Conservation (phyloP, 2,888 invertebrate species). For the Iselma pallidipennis region DNA sequence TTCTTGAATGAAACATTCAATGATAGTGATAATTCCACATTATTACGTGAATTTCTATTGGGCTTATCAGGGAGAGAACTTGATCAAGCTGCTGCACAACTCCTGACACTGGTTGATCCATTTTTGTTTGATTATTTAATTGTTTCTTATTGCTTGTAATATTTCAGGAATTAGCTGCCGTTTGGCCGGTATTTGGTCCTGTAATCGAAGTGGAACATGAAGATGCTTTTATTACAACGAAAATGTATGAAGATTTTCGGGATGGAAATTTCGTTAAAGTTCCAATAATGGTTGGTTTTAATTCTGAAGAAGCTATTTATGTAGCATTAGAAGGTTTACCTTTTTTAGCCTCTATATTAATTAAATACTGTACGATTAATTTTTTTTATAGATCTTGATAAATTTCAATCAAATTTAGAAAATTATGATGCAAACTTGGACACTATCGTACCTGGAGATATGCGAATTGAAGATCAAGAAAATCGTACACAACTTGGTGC, state of each 20-base stretch:
- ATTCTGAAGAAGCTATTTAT: slow-evolving; percentile 31
- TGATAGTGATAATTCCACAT: slow-evolving; percentile 10
- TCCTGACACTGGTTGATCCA: no score
- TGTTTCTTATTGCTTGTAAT: no score
- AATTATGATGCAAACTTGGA: slow-evolving; percentile 6
- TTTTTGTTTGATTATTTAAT: no score
- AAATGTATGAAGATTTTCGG: slow-evolving; percentile 27
- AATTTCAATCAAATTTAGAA: background rate
- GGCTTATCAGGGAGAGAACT: slow-evolving; percentile 19
- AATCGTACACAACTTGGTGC: background rate
- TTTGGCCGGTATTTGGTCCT: background rate
- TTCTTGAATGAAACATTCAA: slow-evolving; percentile 18
- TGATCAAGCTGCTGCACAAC: slow-evolving; percentile 11
- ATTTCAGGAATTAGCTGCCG: background rate
- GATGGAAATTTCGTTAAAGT: slow-evolving; percentile 32
- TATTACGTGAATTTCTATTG: slow-evolving; percentile 18
- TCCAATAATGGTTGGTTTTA: slow-evolving; percentile 35
- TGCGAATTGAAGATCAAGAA: slow-evolving; percentile 1
- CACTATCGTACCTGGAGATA: background rate
- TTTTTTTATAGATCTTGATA: no score
- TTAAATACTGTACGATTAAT: no score
- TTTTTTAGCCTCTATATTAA: no score
- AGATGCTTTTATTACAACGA: slow-evolving; percentile 33
- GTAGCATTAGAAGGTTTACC: slow-evolving; percentile 1
- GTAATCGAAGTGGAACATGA: slow-evolving; percentile 8